phyloP scores from a whole-genome alignment of 1,140 invertebrate genomes.

The Papilio aristodemus region DNA sequence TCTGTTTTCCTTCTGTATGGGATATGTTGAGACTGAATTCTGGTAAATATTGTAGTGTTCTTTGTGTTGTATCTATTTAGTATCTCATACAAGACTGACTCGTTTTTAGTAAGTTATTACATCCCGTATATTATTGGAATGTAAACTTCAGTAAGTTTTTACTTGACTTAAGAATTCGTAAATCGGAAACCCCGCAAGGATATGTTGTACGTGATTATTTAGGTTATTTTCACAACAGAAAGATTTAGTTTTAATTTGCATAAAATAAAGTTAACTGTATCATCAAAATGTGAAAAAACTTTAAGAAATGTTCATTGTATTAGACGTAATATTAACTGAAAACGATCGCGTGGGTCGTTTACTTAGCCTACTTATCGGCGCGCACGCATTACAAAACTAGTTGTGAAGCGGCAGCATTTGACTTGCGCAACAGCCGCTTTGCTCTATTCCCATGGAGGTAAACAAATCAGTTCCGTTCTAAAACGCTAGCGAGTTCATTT shows the following conservation, averaged over 20 bases:
- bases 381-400: constrained; percentile 10
- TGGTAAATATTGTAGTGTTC: too few species aligned
- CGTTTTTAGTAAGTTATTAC: too few species aligned
- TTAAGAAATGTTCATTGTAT: background rate
- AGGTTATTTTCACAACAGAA: too few species aligned
- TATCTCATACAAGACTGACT: too few species aligned
- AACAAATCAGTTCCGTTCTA: constrained; percentile 11
- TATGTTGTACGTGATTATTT: too few species aligned
- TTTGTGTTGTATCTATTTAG: too few species aligned
- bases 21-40: too few species aligned
- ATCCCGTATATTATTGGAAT: too few species aligned
- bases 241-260: background rate
- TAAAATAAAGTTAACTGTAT: background rate
- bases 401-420: background rate
- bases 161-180: too few species aligned
- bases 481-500: background rate
- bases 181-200: too few species aligned
- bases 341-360: constrained; percentile 12
- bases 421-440: background rate
- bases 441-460: background rate
- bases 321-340: constrained; percentile 5
- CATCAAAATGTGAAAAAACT: background rate
- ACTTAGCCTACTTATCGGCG: constrained; percentile 3
- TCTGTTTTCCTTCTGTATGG: too few species aligned
- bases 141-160: too few species aligned